Base-by-base conservation (phyloP, 2,888 invertebrate genomes). In the Metellina segmentata region DNA sequence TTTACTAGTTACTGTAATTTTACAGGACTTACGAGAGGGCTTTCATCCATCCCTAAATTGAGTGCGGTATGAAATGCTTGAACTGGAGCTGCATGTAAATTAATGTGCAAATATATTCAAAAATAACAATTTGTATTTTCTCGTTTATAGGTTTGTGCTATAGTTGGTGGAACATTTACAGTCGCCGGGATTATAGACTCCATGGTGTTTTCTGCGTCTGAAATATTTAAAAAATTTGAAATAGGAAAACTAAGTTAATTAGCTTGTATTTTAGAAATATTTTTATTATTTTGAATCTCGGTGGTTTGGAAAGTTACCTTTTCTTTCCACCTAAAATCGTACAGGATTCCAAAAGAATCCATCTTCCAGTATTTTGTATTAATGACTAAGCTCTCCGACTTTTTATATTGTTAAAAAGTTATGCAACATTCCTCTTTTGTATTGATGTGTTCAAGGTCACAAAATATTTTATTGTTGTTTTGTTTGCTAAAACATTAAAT, bases 161-260 rank as follows among this genome's bases (percentile, higher is more conserved):
- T 96, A 85, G 95, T 96, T 83, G 96, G 96, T 71, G 96, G 96
- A 83, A 96, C 96, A 0, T 96, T 96, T 94, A 96, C 96, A 6
- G 96, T 96, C 2, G 96, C 96, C 48, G 96, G 96, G 11, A 96
- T 96, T 93, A 95, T 96, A 87, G 96, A 96, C 94, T 96, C 96
- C 0, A 94, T 95, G 79, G 94, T 96, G 71, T 96, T 96, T 94
- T 95, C 96, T 8, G 96, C 96, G n/a, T 94, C 95, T 34, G 96
- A 96, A 94, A 94, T 96, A 34, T 95, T 96, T 93, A 95, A 95
- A 93, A 96, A 96, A 93, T 95, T 95, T 69, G 96, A 96, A 93
- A 94, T 96, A 8, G 96, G 96, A 74, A 96, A 96, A 94, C 94
- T 96, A 74, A 96, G 95, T 93, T 96, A 94, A 83, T 85, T 79